These are phyloP conservation scores for Eulithis prunata DNA, from an alignment of 2,888 invertebrate species.

Conservation along the genomic window DNA sequence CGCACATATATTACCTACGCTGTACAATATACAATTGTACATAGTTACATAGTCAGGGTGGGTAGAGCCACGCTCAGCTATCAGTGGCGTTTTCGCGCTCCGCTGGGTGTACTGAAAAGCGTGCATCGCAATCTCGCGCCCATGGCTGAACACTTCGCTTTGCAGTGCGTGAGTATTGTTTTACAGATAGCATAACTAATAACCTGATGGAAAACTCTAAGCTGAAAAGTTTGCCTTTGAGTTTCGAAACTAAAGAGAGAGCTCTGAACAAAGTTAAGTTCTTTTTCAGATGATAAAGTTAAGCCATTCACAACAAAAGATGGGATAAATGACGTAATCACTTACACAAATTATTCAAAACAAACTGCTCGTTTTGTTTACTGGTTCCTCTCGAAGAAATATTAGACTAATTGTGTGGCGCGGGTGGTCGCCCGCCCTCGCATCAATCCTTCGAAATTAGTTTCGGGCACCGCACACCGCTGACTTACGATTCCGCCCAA, in stretches of 20 bases:
- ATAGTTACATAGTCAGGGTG: not conserved
- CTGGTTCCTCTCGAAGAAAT: constrained; percentile 48
- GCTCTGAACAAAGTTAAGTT: not conserved
- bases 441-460: constrained; percentile 55
- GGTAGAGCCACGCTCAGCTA: constrained; percentile 24
- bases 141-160: constrained; percentile 67
- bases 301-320: constrained; percentile 25
- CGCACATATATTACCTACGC: not conserved
- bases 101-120: constrained; percentile 65
- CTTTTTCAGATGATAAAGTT: constrained; percentile 22
- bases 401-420: constrained; percentile 52
- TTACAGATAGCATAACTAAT: constrained; percentile 21
- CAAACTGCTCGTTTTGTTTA: constrained; percentile 41
- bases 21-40: constrained; percentile 1
- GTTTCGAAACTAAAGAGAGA: not conserved
- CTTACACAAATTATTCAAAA: constrained; percentile 39
- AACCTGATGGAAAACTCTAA: not conserved
- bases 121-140: constrained; percentile 63
- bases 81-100: constrained; percentile 61
- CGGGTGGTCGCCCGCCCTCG: constrained; percentile 34
- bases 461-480: constrained; percentile 45
- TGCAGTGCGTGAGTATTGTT: constrained; percentile 47
- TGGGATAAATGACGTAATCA: constrained; percentile 37
- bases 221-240: not conserved
- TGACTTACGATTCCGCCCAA: constrained; percentile 34